Base-by-base conservation (phyloP, 2,113 vertebrate genomes). In the Sebastes schlegelii region DNA sequence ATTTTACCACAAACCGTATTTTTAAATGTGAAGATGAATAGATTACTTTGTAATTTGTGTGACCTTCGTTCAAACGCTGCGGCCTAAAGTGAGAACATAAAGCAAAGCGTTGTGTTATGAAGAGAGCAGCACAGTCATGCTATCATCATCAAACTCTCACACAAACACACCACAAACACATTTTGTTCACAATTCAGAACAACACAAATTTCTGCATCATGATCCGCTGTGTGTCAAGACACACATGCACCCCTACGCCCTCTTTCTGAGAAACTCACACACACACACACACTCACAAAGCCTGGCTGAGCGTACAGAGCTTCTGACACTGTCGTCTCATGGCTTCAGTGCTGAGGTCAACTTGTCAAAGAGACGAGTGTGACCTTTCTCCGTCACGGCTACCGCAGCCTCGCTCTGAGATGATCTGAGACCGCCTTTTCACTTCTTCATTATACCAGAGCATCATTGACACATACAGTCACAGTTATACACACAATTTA, bases 151-250 rank as follows among this genome's bases (percentile, higher is more conserved):
- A 21, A 19, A 68, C 45, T 62, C 45, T 21, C 72, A 62, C 48
- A 58, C n/a, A 68, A 65, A 77, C 63, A 66, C 58, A 51, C 78
- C 68, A 11, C 23, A 65, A 42, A 63, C 55, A 81, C 69, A 48
- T 79, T 82, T 81, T 74, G 0, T 70, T 75, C 61, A 60, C 73
- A 64, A 60, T 83, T 82, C 55, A n/a, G 51, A 54, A 83, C 23
- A 58, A 65, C 86, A 86, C 77, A 83, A 26, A 83, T 10, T n/a
- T 79, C 40, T 61, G 60, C 61, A 77, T 80, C 60, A 49, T 77
- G 87, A 86, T 79, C 69, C 16, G n/a, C 46, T 48, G 57, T 42
- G 10, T 84, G 60, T 69, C 55, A 78, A 75, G 51, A 10, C 70
- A 70, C 80, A 76, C 65, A 43, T 71, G 64, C 61, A 54, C 61